Evolutionary conservation across 1,140 invertebrate species (phyloP), one percentile per base, ranked within the genome.

Genomic region (Lordiphosa stackelbergi): DNA sequence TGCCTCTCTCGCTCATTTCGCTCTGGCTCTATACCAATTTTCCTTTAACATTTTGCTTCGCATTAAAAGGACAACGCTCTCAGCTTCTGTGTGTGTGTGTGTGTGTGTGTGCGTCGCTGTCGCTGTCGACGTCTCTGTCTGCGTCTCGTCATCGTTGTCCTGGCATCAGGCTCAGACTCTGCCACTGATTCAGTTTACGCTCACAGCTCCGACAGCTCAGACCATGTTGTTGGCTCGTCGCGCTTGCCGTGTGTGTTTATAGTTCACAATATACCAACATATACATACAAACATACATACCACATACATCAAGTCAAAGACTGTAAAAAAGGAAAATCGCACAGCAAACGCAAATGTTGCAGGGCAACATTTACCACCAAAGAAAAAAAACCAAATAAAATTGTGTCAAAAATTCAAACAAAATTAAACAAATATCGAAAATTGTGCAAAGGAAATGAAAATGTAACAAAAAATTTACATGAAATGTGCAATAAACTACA

Each of bases 11-110:
- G 53, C 47, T 68, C 46, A 43, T 5, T 54, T 62, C 57, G 56
- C 61, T 70, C 48, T 61, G 43, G 35, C 71, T 58, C 46, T 43
- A 46, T 60, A 73, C 52, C 34, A 63, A 53, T 73, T 81, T 83
- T 83, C 53, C 60, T 75, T 61, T 49, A 47, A 66, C 71, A 81
- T 79, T 81, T 64, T 73, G 71, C 77, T 81, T 81, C 75, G 75
- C 75, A 81, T 83, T 83, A 83, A 83, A 83, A 83, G 77, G 77
- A 83, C 77, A 83, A 83, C 77, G 77, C 77, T 84, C 77, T 84
- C 53, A 34, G 24, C 36, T 35, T 19, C 41, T 46, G 34, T 46
- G 19, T 38, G 19, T 54, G 31, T 31, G 12, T 36, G 13, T 55
- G 38, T 48, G 57, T 41, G 41, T 55, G 54, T 73, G 51, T 55